These are phyloP conservation scores for Sphaeridia pumilis DNA, from an alignment of 2,888 invertebrate genomes.

Conservation along the genomic window DNA sequence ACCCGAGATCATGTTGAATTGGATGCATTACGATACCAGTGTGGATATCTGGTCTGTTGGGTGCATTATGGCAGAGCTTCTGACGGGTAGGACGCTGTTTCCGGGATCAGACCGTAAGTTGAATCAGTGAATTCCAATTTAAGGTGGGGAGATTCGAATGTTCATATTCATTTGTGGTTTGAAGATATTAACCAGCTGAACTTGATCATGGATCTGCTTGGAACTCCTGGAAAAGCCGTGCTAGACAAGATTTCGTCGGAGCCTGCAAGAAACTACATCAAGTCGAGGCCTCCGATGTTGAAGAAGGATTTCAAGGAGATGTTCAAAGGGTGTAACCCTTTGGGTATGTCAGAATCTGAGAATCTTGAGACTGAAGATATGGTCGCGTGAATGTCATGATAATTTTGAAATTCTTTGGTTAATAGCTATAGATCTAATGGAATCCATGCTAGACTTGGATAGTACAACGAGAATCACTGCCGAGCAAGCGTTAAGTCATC, in stretches of 20 bases:
- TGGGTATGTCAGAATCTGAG: slow-evolving; percentile 45
- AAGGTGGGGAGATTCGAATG: no score
- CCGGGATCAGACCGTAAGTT: slow-evolving; percentile 98
- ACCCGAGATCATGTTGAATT: slow-evolving; percentile 99
- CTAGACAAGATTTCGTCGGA: slow-evolving; percentile 94
- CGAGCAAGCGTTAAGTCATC: slow-evolving; percentile 73
- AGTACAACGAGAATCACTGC: slow-evolving; percentile 83
- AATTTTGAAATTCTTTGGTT: slow-evolving; percentile 8
- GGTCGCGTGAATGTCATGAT: not conserved
- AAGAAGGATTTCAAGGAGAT: slow-evolving; percentile 80
- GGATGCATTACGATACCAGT: slow-evolving; percentile 76
- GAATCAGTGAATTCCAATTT: not conserved
- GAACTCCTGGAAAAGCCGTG: slow-evolving; percentile 85
- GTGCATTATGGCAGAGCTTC: slow-evolving; percentile 95
- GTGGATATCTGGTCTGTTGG: slow-evolving; percentile 99
- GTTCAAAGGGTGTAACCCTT: slow-evolving; percentile 83
- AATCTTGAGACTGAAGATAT: no score
- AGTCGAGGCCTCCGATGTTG: slow-evolving; percentile 69
- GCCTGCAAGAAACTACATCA: slow-evolving; percentile 91
- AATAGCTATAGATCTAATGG: slow-evolving; percentile 79
- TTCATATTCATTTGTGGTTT: not conserved
- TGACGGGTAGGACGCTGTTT: slow-evolving; percentile 89
- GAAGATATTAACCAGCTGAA: slow-evolving; percentile 96
- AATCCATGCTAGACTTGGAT: slow-evolving; percentile 92
- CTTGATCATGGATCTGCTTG: slow-evolving; percentile 91